Evolutionary conservation across 1,140 invertebrate species (phyloP).

Genomic region (Diorhabda carinulata): DNA sequence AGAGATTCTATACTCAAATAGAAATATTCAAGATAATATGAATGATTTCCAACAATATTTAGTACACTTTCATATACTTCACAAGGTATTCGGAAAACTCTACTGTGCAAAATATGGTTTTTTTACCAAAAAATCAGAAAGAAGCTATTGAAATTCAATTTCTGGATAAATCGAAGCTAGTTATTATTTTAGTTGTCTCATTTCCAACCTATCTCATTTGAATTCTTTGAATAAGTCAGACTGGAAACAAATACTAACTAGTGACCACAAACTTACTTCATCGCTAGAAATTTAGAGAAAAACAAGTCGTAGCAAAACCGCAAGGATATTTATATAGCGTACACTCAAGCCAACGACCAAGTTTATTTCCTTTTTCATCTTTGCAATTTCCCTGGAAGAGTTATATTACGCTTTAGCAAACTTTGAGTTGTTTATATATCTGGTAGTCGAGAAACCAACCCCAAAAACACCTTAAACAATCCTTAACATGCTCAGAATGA

Average conservation of each 20-base stretch:
- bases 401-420: slow-evolving; percentile 3
- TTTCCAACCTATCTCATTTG: too few relatives aligned
- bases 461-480: slow-evolving; percentile 1
- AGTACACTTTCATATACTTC: too few relatives aligned
- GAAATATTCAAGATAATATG: too few relatives aligned
- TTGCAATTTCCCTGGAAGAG: not conserved
- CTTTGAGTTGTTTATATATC: slow-evolving; percentile 1
- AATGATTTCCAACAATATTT: too few relatives aligned
- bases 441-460: not conserved
- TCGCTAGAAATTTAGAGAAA: not conserved
- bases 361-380: slow-evolving; percentile 1
- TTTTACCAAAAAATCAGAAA: too few relatives aligned
- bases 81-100: too few relatives aligned
- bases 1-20: too few relatives aligned
- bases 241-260: not conserved
- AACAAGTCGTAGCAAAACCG: not conserved
- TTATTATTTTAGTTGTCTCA: too few relatives aligned
- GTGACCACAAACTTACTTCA: not conserved
- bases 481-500: not conserved
- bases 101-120: too few relatives aligned
- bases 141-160: too few relatives aligned
- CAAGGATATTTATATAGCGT: not conserved
- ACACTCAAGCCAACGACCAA: not conserved
- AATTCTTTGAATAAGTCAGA: too few relatives aligned
- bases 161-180: too few relatives aligned